A percentile compares a stretch with the other conserved stretches of the same genome.
phyloP scores from a whole-genome alignment of 2,113 vertebrate genomes.

The Pseudorhombus dupliciocellatus region DNA sequence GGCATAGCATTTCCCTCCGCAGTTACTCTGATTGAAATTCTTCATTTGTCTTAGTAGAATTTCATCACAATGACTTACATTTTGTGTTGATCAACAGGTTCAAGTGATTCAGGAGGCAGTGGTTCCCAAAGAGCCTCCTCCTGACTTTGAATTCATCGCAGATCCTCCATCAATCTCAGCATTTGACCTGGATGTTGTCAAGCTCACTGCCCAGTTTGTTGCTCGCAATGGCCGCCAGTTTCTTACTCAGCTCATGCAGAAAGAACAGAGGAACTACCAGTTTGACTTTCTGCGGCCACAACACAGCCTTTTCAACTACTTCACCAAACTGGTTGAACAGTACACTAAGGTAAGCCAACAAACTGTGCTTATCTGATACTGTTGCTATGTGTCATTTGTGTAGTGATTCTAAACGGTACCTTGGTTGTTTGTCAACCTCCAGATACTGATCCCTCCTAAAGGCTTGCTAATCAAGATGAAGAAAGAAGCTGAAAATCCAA shows the following conservation, averaged over 20 bases:
- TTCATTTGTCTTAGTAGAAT: background rate
- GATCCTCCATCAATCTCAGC: constrained; percentile 97
- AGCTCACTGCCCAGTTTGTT: constrained; percentile 97
- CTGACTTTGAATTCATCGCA: constrained; percentile 96
- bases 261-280: constrained; percentile 98
- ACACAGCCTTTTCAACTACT: constrained; percentile 99
- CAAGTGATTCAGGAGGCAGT: constrained; percentile 96
- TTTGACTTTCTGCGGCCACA: constrained; percentile 98
- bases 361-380: background rate
- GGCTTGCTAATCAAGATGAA: constrained; percentile 93
- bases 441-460: constrained; percentile 97
- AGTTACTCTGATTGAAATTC: background rate
- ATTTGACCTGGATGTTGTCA: constrained; percentile 97
- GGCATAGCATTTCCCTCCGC: background rate
- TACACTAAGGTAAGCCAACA: constrained; percentile 91
- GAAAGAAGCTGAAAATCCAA: constrained; percentile 93
- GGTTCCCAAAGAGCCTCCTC: constrained; percentile 94
- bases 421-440: constrained; percentile 49
- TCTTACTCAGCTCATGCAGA: constrained; percentile 98
- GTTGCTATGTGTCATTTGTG: background rate
- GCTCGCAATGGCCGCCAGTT: constrained; percentile 97
- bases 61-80: background rate
- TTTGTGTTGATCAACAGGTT: constrained; percentile 76
- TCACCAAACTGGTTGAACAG: constrained; percentile 98
- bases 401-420: constrained; percentile 3